Evolutionary conservation across 1,140 invertebrate genomes (phyloP).

Genomic region (Drusus annulatus): DNA sequence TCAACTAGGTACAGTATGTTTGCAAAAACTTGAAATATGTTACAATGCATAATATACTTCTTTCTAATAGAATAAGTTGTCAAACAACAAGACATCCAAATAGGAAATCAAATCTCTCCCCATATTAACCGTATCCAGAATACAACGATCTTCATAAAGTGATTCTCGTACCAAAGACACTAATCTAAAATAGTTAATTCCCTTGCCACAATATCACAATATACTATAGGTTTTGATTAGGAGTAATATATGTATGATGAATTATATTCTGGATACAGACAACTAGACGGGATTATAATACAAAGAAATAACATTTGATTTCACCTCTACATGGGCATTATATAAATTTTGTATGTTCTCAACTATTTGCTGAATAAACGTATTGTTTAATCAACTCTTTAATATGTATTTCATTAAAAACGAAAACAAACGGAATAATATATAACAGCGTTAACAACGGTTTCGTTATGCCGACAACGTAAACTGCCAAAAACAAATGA

Average conservation of each 20-base stretch:
- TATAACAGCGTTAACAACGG: conserved; percentile 51
- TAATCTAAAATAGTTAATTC: too few relatives aligned
- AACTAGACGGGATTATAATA: background rate
- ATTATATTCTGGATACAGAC: background rate
- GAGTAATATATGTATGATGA: background rate
- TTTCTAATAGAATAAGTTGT: conserved; percentile 23
- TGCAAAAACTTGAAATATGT: conserved; percentile 45
- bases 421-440: conserved; percentile 42
- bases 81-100: conserved; percentile 40
- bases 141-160: background rate
- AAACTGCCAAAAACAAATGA: conserved; percentile 35
- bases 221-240: too few relatives aligned
- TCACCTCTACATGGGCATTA: conserved; percentile 1
- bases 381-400: background rate
- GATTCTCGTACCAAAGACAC: too few relatives aligned
- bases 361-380: conserved; percentile 9
- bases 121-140: background rate
- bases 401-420: conserved; percentile 39
- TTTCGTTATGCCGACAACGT: background rate
- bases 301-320: background rate
- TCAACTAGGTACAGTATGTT: conserved; percentile 29
- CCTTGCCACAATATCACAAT: too few relatives aligned
- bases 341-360: background rate
- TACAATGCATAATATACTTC: conserved; percentile 22
- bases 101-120: conserved; percentile 25